Conservation (phyloP, 1,140 invertebrate genomes). For the Drosophila elegans region DNA sequence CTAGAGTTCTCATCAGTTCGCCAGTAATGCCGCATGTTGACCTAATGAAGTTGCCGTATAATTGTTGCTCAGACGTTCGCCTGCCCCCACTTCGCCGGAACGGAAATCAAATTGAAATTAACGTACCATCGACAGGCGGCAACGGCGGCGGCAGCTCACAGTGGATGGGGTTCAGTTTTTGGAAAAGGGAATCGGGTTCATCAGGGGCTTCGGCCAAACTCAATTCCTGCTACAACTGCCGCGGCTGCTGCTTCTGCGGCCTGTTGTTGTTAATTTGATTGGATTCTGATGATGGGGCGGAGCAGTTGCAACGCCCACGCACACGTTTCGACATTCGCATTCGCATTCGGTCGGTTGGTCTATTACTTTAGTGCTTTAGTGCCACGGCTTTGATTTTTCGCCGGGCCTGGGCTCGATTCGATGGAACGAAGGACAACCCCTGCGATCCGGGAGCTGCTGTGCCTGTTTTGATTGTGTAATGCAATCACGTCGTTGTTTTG, state of each 20-base stretch:
- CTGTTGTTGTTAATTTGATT: slow-evolving; percentile 85
- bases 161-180: slow-evolving; percentile 27
- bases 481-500: slow-evolving; percentile 84
- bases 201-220: slow-evolving; percentile 48
- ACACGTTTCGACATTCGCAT: slow-evolving; percentile 66
- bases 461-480: slow-evolving; percentile 83
- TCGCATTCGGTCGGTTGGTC: slow-evolving; percentile 41
- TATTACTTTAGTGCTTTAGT: slow-evolving; percentile 77
- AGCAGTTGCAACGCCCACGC: slow-evolving; percentile 78
- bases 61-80: slow-evolving; percentile 76
- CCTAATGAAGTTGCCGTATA: slow-evolving; percentile 84
- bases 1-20: neutral
- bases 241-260: slow-evolving; percentile 69
- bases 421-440: slow-evolving; percentile 26
- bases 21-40: slow-evolving; percentile 64
- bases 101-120: slow-evolving; percentile 85
- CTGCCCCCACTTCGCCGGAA: slow-evolving; percentile 23
- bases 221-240: slow-evolving; percentile 34
- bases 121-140: slow-evolving; percentile 60
- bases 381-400: slow-evolving; percentile 72
- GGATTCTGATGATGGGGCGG: slow-evolving; percentile 85
- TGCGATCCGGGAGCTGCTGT: slow-evolving; percentile 31
- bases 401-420: slow-evolving; percentile 18
- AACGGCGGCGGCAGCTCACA: neutral
- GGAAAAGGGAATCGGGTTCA: slow-evolving; percentile 32